Evolutionary conservation across 2,113 vertebrate species (phyloP), one percentile per base, ranked within the genome.

Genomic region (Conger conger): DNA sequence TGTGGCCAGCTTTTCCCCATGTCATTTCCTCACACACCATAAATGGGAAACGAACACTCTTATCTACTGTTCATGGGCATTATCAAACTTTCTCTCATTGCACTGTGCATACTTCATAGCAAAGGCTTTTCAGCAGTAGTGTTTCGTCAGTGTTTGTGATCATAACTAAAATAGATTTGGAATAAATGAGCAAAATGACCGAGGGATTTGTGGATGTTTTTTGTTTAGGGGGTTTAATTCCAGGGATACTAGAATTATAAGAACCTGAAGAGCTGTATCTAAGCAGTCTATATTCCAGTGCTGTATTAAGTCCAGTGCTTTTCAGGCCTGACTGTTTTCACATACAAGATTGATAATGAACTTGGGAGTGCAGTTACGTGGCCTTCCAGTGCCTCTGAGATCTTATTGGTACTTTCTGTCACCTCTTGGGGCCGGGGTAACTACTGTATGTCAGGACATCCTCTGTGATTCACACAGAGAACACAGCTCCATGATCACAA

Each of bases 1-100:
- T 81, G 35, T 79, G 84, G 82, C 77, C 77, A 60, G 53, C 76
- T 23, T 83, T 83, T 85, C 33, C 50, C n/a, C 82, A 76, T 89
- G 83, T 90, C 84, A 88, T 87, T 88, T 91, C 86, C 85, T 91
- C 53, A 81, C 27, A 86, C 87, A 80, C 92, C 92, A 89, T 93
- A 88, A 90, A 93, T 89, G 90, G 93, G 54, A 91, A 87, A 84
- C 45, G 87, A 78, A 86, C 81, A 45, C 87, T 91, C 84, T 91
- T 91, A 89, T 91, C 90, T 86, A 7, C n/a, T 33, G 27, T n/a
- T n/a, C 11, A 30, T 33, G 68, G 7, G 68, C 68, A 73, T 0
- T 73, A 73, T 33, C n/a, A 33, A 73, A 73, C 68, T 7, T 30
- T 30, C 33, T 9, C 68, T 68, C 27, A 68, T 68, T 68, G 9